Conservation (phyloP, 2,113 vertebrate genomes). For the Ictidomys tridecemlineatus region DNA sequence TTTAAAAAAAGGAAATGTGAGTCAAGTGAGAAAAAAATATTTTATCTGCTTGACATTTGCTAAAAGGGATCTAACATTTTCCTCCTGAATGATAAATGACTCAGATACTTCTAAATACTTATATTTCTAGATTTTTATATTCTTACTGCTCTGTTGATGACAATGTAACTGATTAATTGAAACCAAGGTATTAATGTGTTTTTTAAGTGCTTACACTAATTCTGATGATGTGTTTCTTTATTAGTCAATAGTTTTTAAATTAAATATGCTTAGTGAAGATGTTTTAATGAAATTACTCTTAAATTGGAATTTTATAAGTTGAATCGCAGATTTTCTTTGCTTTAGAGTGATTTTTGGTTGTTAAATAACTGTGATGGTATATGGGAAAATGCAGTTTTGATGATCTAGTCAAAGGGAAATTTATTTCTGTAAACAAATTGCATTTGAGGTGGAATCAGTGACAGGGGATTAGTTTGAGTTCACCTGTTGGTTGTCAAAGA, state of each 20-base stretch:
- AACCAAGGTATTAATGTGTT: background rate
- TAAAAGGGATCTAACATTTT: background rate
- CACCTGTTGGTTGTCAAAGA: slow-evolving; percentile 63
- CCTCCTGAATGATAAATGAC: background rate
- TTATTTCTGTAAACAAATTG: slow-evolving; percentile 59
- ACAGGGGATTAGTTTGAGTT: slow-evolving; percentile 77
- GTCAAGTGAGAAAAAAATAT: background rate
- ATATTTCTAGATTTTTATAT: slow-evolving; percentile 2
- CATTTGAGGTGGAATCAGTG: slow-evolving; percentile 66
- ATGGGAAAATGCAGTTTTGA: background rate
- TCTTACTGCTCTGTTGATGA: background rate
- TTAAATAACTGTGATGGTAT: background rate
- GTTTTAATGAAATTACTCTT: background rate
- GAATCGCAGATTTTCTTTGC: background rate
- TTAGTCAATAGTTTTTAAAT: slow-evolving; percentile 6
- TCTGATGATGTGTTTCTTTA: background rate
- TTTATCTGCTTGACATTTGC: background rate
- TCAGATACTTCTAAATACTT: background rate
- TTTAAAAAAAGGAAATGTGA: too few species aligned
- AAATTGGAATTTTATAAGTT: background rate
- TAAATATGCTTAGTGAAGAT: background rate
- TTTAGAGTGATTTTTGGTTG: background rate
- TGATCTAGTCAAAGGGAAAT: background rate
- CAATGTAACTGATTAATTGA: slow-evolving; percentile 20
- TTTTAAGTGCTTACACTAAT: slow-evolving; percentile 1